Evolutionary conservation across 2,888 invertebrate species (phyloP), one percentile per base, ranked within the genome.

Genomic region (Prosapia bicincta): DNA sequence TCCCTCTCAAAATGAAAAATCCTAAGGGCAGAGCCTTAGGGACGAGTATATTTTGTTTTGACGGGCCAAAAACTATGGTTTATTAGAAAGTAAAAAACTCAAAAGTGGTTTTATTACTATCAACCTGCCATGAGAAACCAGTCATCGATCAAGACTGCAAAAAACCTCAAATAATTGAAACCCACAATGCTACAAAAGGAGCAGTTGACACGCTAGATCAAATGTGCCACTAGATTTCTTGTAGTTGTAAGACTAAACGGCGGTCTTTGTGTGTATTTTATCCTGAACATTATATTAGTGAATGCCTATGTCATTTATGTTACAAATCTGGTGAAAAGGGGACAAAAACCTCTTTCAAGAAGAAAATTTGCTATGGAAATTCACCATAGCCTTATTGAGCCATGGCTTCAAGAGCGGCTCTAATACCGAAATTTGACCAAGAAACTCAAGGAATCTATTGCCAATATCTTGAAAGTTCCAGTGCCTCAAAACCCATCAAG

Each of bases 381-480:
- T 1, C 54, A 54, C 54, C 13, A 71, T 20, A 43, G 26, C 54
- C 65, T 65, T 3, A 43, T 26, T 26, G 54, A 71, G 26, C 71
- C 71, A 65, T 71, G 71, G 71, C 71, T 54, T 24, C 54, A 71
- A 54, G 0, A 71, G 25, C 13, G 71, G 10, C 1, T 43, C 1
- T 7, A 71, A 9, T 43, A 25, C 24, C 24, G 0, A 71, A 71
- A 24, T 71, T 71, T 71, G 54, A 71, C 26, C 13, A 7, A 0
- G 13, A 71, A 71, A 71, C 71, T 71, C n/a, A n/a, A 43, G 1
- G 23, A 71, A 71, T 71, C 71, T 25, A 71, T 71, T 32, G 38
- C 71, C 71, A 71, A 25, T n/a, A n/a, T n/a, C n/a, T n/a, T n/a
- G 43, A 5, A 32, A 7, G 25, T 23, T 23, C 38, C 71, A 32